phyloP scores from a whole-genome alignment of 2,113 vertebrate genomes.

The Tupaia tana region DNA sequence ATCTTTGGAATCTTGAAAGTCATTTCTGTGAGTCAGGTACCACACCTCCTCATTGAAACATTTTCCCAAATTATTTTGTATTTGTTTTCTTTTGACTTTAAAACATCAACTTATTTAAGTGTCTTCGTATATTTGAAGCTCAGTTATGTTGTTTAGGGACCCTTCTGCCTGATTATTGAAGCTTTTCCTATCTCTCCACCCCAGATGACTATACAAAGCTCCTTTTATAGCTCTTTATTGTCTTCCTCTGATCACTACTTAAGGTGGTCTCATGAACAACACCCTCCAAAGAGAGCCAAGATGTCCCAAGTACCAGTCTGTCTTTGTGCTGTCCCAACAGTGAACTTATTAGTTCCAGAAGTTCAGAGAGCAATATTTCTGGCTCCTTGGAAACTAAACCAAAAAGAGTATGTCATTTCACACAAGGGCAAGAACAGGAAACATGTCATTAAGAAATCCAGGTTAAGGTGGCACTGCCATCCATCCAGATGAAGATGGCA shows the following conservation, averaged over 20 bases:
- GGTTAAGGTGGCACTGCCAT: constrained; percentile 18
- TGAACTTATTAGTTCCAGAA: constrained; percentile 83
- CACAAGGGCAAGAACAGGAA: constrained; percentile 53
- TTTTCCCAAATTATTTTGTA: background rate
- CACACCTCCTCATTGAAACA: background rate
- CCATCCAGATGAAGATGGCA: background rate
- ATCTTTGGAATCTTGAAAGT: constrained; percentile 62
- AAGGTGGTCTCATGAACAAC: constrained; percentile 66
- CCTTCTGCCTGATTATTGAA: background rate
- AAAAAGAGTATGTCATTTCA: constrained; percentile 81
- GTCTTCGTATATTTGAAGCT: constrained; percentile 51
- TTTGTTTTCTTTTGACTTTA: constrained; percentile 69
- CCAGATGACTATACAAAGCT: constrained; percentile 42
- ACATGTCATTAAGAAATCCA: background rate
- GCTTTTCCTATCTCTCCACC: constrained; percentile 28
- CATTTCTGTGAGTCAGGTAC: constrained; percentile 21
- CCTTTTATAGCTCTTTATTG: constrained; percentile 63
- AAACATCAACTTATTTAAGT: constrained; percentile 60
- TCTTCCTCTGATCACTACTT: constrained; percentile 67
- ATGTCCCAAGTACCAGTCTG: constrained; percentile 81
- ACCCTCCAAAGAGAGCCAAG: constrained; percentile 52
- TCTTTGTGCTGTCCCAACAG: constrained; percentile 84
- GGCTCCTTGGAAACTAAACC: constrained; percentile 79
- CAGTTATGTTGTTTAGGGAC: constrained; percentile 42
- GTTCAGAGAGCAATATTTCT: constrained; percentile 82